Base-by-base conservation (phyloP, 2,113 vertebrate species). In the Barbus barbus region DNA sequence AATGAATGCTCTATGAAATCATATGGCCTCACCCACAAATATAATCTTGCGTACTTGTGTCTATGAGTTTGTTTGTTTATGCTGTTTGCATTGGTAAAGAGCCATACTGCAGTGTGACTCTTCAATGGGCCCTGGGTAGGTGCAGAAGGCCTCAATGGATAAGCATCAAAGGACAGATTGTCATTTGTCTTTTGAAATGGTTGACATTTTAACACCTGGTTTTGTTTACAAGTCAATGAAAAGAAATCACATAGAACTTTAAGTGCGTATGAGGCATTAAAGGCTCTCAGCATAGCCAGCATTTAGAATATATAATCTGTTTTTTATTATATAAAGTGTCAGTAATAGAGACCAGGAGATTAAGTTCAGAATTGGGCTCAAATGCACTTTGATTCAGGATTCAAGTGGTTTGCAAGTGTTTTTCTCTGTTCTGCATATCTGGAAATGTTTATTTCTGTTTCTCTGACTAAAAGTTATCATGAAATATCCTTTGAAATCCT, bases 151-250 rank as follows among this genome's bases (percentile, higher is more conserved):
- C 24, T 78, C 78, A 83, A 26, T 22, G 22, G 65, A 72, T 77
- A 44, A 61, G n/a, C 48, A 88, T 85, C 83, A 88, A 86, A 83
- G 75, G 11, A 38, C 26, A 31, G 16, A 84, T 2, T 81, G 77
- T 85, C 60, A 73, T 83, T 71, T 78, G 61, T 79, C 81, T 75
- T 81, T 83, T 9, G 53, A 82, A 82, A 51, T 44, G 58, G 33
- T 76, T 22, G 48, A 84, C 82, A 81, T 81, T 71, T 56, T 44
- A 44, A 24, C 79, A 73, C 71, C 44, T 61, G 46, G 46, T 46
- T 2, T 33, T 89, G 77, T 85, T 88, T 85, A 82, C 83, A 44
- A 60, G 80, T 65, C 61, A 83, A 28, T 71, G 60, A 61, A 76
- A 81, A 58, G 31, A 85, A 81, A 81, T 38, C 20, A 65, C 51